Evolutionary conservation across 2,888 invertebrate genomes (phyloP), one percentile per base, ranked within the genome.

Genomic region (Ophioninae sp.): DNA sequence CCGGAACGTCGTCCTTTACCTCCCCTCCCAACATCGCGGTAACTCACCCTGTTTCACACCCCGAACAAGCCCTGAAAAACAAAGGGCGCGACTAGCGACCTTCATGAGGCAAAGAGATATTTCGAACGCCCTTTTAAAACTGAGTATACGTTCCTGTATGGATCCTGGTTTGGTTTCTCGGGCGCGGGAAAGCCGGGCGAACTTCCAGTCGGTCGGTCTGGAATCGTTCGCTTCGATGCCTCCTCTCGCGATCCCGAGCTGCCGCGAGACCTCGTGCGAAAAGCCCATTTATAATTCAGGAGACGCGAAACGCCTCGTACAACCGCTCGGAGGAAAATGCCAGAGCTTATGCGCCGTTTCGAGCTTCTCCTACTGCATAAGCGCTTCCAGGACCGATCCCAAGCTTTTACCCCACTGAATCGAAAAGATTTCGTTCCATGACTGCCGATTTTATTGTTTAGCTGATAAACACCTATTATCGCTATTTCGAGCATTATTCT

Each of bases 261-360:
- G 30, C 77, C 78, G 61, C 77, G 84, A 85, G 85, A 67, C 56
- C 76, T 81, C 83, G n/a, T n/a, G 85, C 85, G 88, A 88, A 85
- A 87, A 88, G 87, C 90, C 87, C 89, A 90, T 92, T 92, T 90
- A 91, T 91, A 92, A 92, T 91, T 90, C 89, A 91, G 89, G 87
- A 88, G 85, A 85, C 86, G 85, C 80, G 83, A 80, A 72, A 81
- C 74, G 75, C 68, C 41, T 68, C 68, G 68, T 77, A 68, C 68
- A 68, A 77, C 68, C 77, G 77, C 77, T 44, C 68, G 72, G 70
- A 83, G 79, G 76, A 79, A 76, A 75, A 79, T 62, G 76, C 82
- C 79, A 68, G 84, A 87, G 85, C 86, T 86, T 87, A 86, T 84
- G 80, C 80, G 78, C 84, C 77, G n/a, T 65, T 73, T 74, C 76